Base-by-base conservation (phyloP, 1,140 invertebrate genomes). In the Zaprionus kolodkinae region DNA sequence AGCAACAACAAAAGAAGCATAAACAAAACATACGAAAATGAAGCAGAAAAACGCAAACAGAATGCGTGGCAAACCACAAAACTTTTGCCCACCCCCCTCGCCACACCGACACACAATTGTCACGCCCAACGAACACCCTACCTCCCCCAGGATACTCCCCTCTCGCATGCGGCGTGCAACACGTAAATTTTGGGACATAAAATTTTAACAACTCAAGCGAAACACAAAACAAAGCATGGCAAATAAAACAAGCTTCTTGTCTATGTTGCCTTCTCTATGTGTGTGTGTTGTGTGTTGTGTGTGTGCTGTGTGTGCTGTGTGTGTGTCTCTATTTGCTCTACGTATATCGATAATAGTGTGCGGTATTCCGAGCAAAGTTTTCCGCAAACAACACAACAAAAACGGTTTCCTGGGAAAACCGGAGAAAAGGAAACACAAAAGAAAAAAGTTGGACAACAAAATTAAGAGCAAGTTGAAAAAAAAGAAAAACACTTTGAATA, bases 141-240 rank as follows among this genome's bases (percentile, higher is more conserved):
- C 50, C 15, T 21, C 6, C 45, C 10, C 17, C 10, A 11, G 10
- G 3, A 3, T 9, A 3, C 43, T 17, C 15, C 45, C 17, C 17
- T 15, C 45, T 12, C 45, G 4, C 17, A 43, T 79, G 62, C 55
- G 45, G 56, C 57, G 57, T 65, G 72, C 59, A 72, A 86, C 83
- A 88, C 83, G 80, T 87, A 88, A 65, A 83, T 77, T 62, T 72
- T 67, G 48, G 70, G 72, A 56, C 82, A 88, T 87, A 88, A 88
- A 88, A 86, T 80, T 88, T 72, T 88, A 87, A 83, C 76, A 88
- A 77, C 84, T 35, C 64, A 17, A 79, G 69, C 50, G 63, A 48
- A 62, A 21, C 33, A 54, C 62, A 78, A 73, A 65, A 69, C 57
- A 73, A 76, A 59, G 52, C 43, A 65, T 65, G 66, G 30, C 54